Evolutionary conservation across 2,113 vertebrate genomes (phyloP).

Genomic region (Chlamydotis undulata): DNA sequence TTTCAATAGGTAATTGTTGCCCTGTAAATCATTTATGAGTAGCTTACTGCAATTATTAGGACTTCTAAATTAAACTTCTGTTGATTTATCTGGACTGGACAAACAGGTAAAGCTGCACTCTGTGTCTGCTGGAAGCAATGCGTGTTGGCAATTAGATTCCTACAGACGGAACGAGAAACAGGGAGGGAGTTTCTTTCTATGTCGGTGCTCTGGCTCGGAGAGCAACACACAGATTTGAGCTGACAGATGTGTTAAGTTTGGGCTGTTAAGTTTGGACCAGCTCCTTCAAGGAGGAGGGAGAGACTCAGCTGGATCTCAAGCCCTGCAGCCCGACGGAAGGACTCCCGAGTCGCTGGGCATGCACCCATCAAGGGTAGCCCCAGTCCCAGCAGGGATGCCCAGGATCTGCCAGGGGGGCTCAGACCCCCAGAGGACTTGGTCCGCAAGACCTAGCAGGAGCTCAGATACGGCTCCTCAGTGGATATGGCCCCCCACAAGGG

Average conservation of each 20-base stretch:
- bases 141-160: not conserved
- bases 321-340: accelerated
- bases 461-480: not conserved
- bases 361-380: not conserved
- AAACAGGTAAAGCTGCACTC: not conserved
- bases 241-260: conserved; percentile 12
- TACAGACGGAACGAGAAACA: not conserved
- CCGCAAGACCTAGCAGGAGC: not conserved
- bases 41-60: not conserved
- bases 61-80: not conserved
- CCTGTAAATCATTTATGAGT: not conserved
- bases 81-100: not conserved
- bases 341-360: not conserved
- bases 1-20: not conserved
- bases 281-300: not conserved
- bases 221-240: not conserved
- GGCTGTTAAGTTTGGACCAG: not conserved
- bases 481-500: accelerated
- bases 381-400: not conserved
- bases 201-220: not conserved
- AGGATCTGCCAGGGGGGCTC: accelerated
- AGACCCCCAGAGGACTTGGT: accelerated
- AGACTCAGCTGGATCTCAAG: not conserved
- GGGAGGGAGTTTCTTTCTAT: not conserved
- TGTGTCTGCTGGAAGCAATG: not conserved